Base-by-base conservation (phyloP, 2,888 invertebrate species). In the Cantharis lateralis region DNA sequence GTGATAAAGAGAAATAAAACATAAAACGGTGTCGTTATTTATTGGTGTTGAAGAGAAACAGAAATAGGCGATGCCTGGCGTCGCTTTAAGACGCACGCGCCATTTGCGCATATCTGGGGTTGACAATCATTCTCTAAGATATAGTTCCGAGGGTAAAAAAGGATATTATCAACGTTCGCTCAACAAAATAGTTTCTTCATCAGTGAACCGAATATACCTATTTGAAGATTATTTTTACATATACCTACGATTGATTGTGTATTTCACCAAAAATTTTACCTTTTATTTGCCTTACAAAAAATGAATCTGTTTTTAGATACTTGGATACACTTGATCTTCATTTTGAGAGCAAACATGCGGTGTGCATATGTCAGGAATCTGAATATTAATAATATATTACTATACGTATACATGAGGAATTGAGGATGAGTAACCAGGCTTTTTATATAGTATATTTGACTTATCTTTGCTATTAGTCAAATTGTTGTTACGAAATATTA, bases 11-110 rank as follows among this genome's bases (percentile, higher is more conserved):
- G 71, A 71, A 71, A 71, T 71, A 63, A 15, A 32, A 64, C n/a
- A 24, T 16, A 68, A 48, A 32, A 68, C 15, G 48, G 20, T 28
- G 15, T 15, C 7, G 15, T 18, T 62, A 72, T 66, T 68, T 61
- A 61, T 32, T 15, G 66, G 18, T 68, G 72, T 11, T 48, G 13
- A 48, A 68, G 15, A 18, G 68, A 15, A 61, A 71, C 68, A 62
- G 68, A 15, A 11, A 24, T 10, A 68, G 18, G 16, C 74, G 74
- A 32, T 70, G 74, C 18, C 70, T 32, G 72, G 74, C 74, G 74
- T 74, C 74, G 69, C 10, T 69, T 62, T 63, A 20, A 68, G 18
- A 74, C 74, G 74, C 74, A 74, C 24, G 74, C 74, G 74, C 74
- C 11, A 20, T 15, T 32, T n/a, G 15, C n/a, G 10, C 15, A 32